These are phyloP conservation scores for Lagria hirta DNA, from an alignment of 2,888 invertebrate species.

Conservation along the genomic window DNA sequence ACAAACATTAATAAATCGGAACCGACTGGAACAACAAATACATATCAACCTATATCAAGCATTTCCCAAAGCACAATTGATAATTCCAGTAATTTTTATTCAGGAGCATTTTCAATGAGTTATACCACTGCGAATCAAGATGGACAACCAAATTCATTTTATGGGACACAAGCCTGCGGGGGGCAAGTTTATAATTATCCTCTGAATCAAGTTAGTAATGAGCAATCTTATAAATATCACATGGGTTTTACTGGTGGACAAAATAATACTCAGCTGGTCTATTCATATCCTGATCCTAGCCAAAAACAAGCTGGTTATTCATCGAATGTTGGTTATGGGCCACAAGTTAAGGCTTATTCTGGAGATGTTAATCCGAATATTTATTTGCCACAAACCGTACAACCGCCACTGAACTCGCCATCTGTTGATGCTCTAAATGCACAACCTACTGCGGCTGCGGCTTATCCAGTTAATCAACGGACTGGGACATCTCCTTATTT, in stretches of 20 bases:
- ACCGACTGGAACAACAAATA: slow-evolving; percentile 37
- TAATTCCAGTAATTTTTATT: not conserved
- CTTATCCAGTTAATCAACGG: not conserved
- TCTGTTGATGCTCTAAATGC: too few relatives aligned
- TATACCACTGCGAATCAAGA: slow-evolving; percentile 1
- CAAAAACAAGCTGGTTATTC: too few relatives aligned
- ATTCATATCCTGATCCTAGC: too few relatives aligned
- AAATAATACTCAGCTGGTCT: too few relatives aligned
- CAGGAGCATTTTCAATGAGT: slow-evolving; percentile 2
- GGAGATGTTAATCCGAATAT: not conserved
- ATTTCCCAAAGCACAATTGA: slow-evolving; percentile 17
- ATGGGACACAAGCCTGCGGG: too few relatives aligned
- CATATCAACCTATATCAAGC: slow-evolving; percentile 38
- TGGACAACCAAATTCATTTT: not conserved
- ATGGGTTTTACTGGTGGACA: too few relatives aligned
- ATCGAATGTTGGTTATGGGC: too few relatives aligned
- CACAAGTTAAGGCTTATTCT: too few relatives aligned
- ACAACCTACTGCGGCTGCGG: too few relatives aligned
- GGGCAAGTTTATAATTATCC: too few relatives aligned
- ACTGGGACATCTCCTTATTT: not conserved
- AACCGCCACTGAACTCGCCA: slow-evolving; percentile 1
- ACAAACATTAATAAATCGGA: slow-evolving; percentile 7
- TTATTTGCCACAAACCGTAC: not conserved
- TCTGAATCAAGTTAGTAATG: too few relatives aligned
- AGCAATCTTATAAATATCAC: too few relatives aligned